These are phyloP conservation scores for Amphipyra tragopoginis DNA, from an alignment of 2,888 invertebrate species.

Conservation along the genomic window DNA sequence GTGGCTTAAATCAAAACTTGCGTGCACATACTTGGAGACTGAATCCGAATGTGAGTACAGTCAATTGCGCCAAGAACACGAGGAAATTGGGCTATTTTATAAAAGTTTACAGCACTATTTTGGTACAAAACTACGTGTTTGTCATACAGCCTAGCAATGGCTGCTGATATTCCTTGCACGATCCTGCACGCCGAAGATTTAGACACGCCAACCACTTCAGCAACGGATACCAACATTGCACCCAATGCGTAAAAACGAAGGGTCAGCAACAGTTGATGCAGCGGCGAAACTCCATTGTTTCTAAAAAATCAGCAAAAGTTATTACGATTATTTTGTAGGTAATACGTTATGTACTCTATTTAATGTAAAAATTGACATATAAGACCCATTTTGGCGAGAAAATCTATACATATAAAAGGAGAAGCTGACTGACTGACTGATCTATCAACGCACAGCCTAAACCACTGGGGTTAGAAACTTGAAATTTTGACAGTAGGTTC, in stretches of 20 bases:
- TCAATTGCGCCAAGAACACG: constrained; percentile 56
- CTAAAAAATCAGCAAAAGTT: constrained; percentile 23
- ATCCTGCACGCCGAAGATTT: constrained; percentile 54
- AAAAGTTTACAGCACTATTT: constrained; percentile 39
- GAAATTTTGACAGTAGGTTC: too few relatives aligned
- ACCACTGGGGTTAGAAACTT: too few relatives aligned
- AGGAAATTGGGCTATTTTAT: constrained; percentile 49
- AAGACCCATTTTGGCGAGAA: too few relatives aligned
- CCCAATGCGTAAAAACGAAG: constrained; percentile 58
- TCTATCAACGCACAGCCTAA: too few relatives aligned
- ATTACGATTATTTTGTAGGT: not conserved
- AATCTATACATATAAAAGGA: too few relatives aligned
- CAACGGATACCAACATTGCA: constrained; percentile 56
- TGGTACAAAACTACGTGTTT: constrained; percentile 45
- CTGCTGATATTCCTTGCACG: constrained; percentile 44
- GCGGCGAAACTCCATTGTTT: constrained; percentile 52
- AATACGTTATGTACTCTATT: too few relatives aligned
- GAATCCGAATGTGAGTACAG: constrained; percentile 40
- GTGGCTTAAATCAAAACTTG: too few relatives aligned
- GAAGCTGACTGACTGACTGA: too few relatives aligned
- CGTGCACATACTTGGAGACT: constrained; percentile 52
- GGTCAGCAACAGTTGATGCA: constrained; percentile 55
- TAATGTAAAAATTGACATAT: too few relatives aligned
- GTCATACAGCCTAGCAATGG: constrained; percentile 49
- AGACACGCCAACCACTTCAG: constrained; percentile 57